Evolutionary conservation across 2,888 invertebrate genomes (phyloP), one percentile per base, ranked within the genome.

Genomic region (Drosophila quinaria): DNA sequence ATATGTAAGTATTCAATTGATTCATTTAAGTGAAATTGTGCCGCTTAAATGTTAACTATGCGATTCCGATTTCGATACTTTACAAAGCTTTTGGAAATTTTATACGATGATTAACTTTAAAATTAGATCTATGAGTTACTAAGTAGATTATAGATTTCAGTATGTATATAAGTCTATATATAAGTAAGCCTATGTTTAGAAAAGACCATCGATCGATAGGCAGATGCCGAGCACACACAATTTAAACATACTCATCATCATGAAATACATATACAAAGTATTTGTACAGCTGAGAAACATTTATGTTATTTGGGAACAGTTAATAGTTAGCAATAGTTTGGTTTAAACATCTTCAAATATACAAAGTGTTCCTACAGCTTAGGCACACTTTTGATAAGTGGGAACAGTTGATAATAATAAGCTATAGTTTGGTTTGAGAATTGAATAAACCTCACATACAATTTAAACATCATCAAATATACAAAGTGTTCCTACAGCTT

Each of bases 41-140:
- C 89, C 89, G 89, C 90, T 81, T 87, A 90, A 67, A 61, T 89
- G 90, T 87, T 87, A 89, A 87, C 90, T 87, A 68, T 89, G 56
- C 66, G 39, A 61, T 70, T 75, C 50, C 47, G 52, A 65, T 54
- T 55, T 74, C 67, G 59, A 70, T 51, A 59, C 41, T 52, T 67
- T 60, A 55, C 49, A 66, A 66, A 25, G 49, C 29, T 15, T 65
- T 69, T 67, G 47, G 58, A 69, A 65, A 68, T 35, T 69, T n/a
- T 59, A 52, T 51, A 61, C 49, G 37, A 41, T 62, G 25, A 52
- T 33, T 73, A 79, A 69, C 47, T 61, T 49, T 47, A 22, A 55
- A 55, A 35, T 50, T 69, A 51, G 25, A 54, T 41, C 19, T 61
- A 47, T 56, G 46, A 69, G 60, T 69, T 62, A 51, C 39, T 56